Conservation (phyloP, 2,797 vertebrate species). For the Coendou prehensilis region DNA sequence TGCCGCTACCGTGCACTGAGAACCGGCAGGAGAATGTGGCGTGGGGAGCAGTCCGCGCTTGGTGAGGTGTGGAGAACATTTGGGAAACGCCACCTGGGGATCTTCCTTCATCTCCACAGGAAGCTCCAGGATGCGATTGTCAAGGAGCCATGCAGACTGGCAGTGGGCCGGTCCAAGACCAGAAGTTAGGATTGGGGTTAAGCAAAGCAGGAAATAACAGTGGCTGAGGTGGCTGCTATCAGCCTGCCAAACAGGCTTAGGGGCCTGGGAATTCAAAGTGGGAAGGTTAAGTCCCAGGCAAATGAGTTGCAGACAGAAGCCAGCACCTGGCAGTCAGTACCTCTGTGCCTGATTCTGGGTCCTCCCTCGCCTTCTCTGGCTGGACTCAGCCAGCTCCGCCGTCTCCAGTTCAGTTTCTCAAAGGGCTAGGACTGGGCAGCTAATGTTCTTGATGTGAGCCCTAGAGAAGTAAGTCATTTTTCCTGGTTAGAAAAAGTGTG, state of each 20-base stretch:
- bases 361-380: background rate
- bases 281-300: background rate
- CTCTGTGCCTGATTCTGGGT: accelerated
- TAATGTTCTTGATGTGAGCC: background rate
- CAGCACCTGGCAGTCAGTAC: accelerated
- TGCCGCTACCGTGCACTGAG: accelerated
- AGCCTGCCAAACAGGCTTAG: background rate
- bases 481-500: constrained; percentile 12
- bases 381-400: background rate
- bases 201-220: background rate
- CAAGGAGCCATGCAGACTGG: background rate
- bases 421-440: background rate
- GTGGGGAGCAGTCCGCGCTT: background rate
- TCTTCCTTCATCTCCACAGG: background rate
- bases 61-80: background rate
- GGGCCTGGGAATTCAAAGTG: background rate
- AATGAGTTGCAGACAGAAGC: background rate
- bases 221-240: background rate
- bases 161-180: background rate
- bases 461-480: background rate
- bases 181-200: background rate
- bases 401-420: background rate
- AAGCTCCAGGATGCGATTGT: background rate
- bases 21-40: background rate
- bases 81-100: background rate